Evolutionary conservation across 2,888 invertebrate genomes (phyloP).

Genomic region (Cheilosia pagana): DNA sequence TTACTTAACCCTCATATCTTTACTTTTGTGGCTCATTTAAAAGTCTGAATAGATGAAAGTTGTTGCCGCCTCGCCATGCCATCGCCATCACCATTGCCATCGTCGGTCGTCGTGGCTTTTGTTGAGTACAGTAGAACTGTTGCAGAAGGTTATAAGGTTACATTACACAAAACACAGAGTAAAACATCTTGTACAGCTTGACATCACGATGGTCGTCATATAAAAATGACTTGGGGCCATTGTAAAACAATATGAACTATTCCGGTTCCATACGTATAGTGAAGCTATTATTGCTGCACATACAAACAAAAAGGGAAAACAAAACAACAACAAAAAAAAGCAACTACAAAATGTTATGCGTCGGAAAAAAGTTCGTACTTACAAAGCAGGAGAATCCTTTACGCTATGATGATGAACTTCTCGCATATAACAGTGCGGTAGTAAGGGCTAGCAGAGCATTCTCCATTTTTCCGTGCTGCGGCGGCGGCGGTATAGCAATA

Average conservation of each 20-base stretch:
- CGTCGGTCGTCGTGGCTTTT: slow-evolving; percentile 54
- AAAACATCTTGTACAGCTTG: slow-evolving; percentile 74
- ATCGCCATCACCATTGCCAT: slow-evolving; percentile 29
- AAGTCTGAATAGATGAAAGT: slow-evolving; percentile 75
- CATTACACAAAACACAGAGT: slow-evolving; percentile 67
- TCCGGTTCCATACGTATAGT: slow-evolving; percentile 54
- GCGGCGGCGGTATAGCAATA: slow-evolving; percentile 21
- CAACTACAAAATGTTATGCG: slow-evolving; percentile 21
- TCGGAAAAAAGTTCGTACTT: slow-evolving; percentile 22
- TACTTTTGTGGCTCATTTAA: slow-evolving; percentile 75
- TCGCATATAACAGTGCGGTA: slow-evolving; percentile 17
- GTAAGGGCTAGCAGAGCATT: slow-evolving; percentile 3
- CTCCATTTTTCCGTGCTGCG: background rate
- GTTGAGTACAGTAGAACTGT: slow-evolving; percentile 70
- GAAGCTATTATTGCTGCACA: slow-evolving; percentile 63
- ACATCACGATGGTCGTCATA: slow-evolving; percentile 72
- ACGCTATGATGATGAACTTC: slow-evolving; percentile 27
- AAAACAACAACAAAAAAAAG: slow-evolving; percentile 9
- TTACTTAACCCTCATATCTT: slow-evolving; percentile 76
- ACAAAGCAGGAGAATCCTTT: slow-evolving; percentile 50
- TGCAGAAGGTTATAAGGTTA: slow-evolving; percentile 78
- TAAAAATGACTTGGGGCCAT: slow-evolving; percentile 74
- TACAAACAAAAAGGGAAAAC: slow-evolving; percentile 3
- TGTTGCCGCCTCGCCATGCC: slow-evolving; percentile 50
- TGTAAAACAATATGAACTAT: slow-evolving; percentile 72